Evolutionary conservation across 2,113 vertebrate genomes (phyloP).

Genomic region (Chascanopsetta lugubris): DNA sequence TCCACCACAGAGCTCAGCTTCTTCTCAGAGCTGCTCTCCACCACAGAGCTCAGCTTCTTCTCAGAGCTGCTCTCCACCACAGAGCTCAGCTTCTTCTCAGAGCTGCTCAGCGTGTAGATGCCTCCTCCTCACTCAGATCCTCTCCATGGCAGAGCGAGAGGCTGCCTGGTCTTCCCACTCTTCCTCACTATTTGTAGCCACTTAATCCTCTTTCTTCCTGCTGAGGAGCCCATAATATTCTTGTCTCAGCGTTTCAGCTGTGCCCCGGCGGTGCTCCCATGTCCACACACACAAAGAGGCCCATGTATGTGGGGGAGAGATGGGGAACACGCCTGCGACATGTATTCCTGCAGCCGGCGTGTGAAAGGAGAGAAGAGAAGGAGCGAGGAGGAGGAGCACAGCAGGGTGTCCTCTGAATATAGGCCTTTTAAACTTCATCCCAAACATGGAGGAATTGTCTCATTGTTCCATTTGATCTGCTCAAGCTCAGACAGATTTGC

Average conservation of each 20-base stretch:
- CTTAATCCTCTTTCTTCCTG: constrained; percentile 76
- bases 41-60: constrained; percentile 10
- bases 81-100: constrained; percentile 18
- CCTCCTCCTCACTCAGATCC: no score
- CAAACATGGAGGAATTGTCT: constrained; percentile 55
- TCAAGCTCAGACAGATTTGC: constrained; percentile 66
- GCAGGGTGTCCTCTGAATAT: constrained; percentile 68
- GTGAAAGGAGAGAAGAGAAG: constrained; percentile 28
- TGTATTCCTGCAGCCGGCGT: constrained; percentile 26
- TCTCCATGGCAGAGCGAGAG: constrained; percentile 40
- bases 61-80: constrained; percentile 54
- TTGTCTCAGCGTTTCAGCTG: constrained; percentile 73
- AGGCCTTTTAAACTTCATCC: constrained; percentile 50
- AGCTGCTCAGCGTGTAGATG: no score
- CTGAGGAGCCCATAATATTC: constrained; percentile 73
- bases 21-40: constrained; percentile 52
- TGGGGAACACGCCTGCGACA: constrained; percentile 29
- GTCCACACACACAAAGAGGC: constrained; percentile 55
- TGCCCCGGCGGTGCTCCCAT: constrained; percentile 48
- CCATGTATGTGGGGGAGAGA: constrained; percentile 33
- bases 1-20: constrained; percentile 22
- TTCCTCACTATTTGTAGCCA: constrained; percentile 66
- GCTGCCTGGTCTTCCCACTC: constrained; percentile 47
- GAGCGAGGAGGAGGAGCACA: constrained; percentile 47
- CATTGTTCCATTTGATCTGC: constrained; percentile 69